Conservation (phyloP, 2,888 invertebrate genomes). For the Podotricha telesiphe region DNA sequence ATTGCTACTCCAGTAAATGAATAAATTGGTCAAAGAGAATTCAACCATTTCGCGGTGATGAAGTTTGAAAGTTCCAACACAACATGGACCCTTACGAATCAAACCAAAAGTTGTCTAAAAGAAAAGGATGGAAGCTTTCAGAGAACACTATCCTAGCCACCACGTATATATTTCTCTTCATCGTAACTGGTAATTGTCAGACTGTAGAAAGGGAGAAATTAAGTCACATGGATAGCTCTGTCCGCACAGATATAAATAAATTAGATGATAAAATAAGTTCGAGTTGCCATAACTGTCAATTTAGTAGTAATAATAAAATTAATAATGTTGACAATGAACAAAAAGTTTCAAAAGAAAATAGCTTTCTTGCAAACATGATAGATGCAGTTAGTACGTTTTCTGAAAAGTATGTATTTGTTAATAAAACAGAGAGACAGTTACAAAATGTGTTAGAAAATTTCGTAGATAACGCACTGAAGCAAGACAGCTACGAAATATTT, state of each 20-base stretch:
- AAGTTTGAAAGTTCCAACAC: slow-evolving; percentile 56
- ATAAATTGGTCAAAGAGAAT: slow-evolving; percentile 40
- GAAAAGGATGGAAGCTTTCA: slow-evolving; percentile 62
- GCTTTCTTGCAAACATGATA: slow-evolving; percentile 61
- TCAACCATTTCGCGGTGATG: slow-evolving; percentile 62
- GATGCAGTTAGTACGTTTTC: slow-evolving; percentile 61
- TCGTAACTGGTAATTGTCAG: slow-evolving; percentile 62
- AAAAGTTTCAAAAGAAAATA: slow-evolving; percentile 41
- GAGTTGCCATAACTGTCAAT: slow-evolving; percentile 79
- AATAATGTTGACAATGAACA: slow-evolving; percentile 45
- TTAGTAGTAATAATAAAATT: slow-evolving; percentile 59
- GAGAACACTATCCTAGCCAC: slow-evolving; percentile 57
- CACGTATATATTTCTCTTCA: slow-evolving; percentile 62
- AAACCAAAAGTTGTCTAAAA: slow-evolving; percentile 55
- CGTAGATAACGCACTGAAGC: slow-evolving; percentile 82
- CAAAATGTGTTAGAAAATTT: slow-evolving; percentile 81
- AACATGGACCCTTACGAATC: slow-evolving; percentile 65
- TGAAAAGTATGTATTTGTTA: slow-evolving; percentile 62
- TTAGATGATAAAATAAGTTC: slow-evolving; percentile 69
- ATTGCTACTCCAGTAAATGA: slow-evolving; percentile 56
- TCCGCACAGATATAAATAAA: slow-evolving; percentile 63
- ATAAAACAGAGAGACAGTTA: slow-evolving; percentile 68
- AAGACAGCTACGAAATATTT: slow-evolving; percentile 82
- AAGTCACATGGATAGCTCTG: slow-evolving; percentile 62
- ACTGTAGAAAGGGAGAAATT: slow-evolving; percentile 54